Conservation (phyloP, 2,888 invertebrate genomes). For the Anorthoa munda region DNA sequence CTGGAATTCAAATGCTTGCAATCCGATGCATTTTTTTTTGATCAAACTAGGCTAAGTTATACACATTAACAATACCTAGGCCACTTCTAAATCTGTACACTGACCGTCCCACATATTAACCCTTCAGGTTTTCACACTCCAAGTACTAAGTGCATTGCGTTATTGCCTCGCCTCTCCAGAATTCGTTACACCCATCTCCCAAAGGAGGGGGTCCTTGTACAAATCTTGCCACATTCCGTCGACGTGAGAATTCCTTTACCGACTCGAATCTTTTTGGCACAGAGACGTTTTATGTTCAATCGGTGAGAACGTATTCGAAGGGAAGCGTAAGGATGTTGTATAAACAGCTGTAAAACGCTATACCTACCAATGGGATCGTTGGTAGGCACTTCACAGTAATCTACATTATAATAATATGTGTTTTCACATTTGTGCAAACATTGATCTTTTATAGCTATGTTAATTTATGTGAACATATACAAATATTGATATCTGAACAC, state of each 20-base stretch:
- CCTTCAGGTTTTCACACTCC: constrained; percentile 22
- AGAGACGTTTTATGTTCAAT: constrained; percentile 80
- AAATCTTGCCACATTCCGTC: constrained; percentile 80
- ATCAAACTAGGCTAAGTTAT: background rate
- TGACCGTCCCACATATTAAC: background rate
- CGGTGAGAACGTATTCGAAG: constrained; percentile 75
- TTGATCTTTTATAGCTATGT: constrained; percentile 51
- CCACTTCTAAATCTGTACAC: background rate
- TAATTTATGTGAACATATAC: constrained; percentile 54
- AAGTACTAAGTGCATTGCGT: constrained; percentile 69
- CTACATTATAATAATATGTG: constrained; percentile 53
- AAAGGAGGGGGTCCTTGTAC: constrained; percentile 78
- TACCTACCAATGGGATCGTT: constrained; percentile 45
- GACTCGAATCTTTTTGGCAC: constrained; percentile 76
- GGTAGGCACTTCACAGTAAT: constrained; percentile 50
- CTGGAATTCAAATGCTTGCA: too few relatives aligned
- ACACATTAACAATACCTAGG: background rate
- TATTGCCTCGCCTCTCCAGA: constrained; percentile 71
- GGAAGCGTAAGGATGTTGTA: constrained; percentile 72
- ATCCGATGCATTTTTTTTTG: too few relatives aligned
- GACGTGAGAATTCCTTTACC: constrained; percentile 76
- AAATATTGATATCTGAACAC: constrained; percentile 55
- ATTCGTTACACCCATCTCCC: constrained; percentile 71
- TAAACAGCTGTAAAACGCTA: constrained; percentile 69
- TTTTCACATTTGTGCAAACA: constrained; percentile 48